phyloP scores from a whole-genome alignment of 2,797 vertebrate genomes.

The Catamblyrhynchus diadema region DNA sequence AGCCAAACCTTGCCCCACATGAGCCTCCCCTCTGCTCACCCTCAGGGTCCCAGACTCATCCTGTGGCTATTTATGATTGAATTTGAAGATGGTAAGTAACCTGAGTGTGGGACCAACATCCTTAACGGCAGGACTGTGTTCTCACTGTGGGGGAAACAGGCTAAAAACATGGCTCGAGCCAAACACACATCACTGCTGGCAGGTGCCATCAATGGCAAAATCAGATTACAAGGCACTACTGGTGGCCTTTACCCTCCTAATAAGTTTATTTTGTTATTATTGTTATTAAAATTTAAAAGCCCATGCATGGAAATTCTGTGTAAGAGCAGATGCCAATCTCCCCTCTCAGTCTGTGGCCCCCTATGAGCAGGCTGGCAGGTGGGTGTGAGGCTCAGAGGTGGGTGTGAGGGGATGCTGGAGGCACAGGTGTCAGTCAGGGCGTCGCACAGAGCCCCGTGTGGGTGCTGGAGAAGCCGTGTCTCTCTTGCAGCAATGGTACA shows the following conservation, averaged over 20 bases:
- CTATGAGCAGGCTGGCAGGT: neutral
- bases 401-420: neutral
- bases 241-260: neutral
- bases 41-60: neutral
- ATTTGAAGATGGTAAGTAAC: constrained; percentile 59
- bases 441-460: neutral
- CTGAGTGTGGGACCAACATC: neutral
- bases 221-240: neutral
- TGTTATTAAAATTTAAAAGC: neutral
- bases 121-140: neutral
- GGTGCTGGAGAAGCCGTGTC: constrained; percentile 92
- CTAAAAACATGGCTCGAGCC: neutral
- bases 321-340: neutral
- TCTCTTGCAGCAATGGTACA: constrained; percentile 99
- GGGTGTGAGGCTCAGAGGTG: neutral
- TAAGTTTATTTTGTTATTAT: neutral
- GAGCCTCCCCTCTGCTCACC: neutral
- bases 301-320: neutral
- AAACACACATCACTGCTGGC: neutral
- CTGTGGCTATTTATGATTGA: neutral
- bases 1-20: neutral
- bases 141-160: neutral
- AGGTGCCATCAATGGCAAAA: neutral
- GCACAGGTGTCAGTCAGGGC: neutral
- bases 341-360: neutral